These are phyloP conservation scores for Poliocrania exsul DNA, from an alignment of 2,797 vertebrate genomes.

Conservation along the genomic window DNA sequence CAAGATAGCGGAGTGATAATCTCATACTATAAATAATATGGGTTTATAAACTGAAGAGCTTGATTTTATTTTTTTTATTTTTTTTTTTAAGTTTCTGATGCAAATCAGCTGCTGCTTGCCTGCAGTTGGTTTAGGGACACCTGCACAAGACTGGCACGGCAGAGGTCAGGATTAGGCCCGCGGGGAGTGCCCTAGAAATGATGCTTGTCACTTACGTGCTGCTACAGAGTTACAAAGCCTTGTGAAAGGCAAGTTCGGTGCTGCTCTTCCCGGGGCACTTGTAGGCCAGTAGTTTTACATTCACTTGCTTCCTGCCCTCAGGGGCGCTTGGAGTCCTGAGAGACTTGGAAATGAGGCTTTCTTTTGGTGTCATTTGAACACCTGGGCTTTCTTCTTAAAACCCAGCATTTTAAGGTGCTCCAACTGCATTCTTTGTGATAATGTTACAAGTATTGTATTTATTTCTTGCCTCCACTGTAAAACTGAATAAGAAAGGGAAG, in stretches of 20 bases:
- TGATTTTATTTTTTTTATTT: neutral
- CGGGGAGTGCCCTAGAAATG: neutral
- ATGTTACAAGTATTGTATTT: neutral
- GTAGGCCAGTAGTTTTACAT: slow-evolving; percentile 52
- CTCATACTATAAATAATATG: neutral
- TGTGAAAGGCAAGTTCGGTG: neutral
- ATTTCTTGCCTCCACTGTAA: neutral
- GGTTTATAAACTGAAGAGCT: neutral
- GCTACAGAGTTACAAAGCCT: neutral
- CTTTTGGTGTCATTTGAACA: neutral
- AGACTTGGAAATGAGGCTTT: slow-evolving; percentile 5
- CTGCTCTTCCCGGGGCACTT: slow-evolving; percentile 22
- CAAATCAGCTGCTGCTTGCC: slow-evolving; percentile 19
- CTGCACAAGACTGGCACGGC: neutral
- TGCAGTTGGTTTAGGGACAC: slow-evolving; percentile 8
- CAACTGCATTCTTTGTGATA: neutral
- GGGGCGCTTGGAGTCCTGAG: neutral
- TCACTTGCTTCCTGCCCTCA: slow-evolving; percentile 25
- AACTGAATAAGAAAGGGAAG: neutral
- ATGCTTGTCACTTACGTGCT: neutral
- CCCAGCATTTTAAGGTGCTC: neutral
- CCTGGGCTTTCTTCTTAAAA: neutral
- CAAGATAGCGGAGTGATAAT: neutral
- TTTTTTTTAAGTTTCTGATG: neutral
- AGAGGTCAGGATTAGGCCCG: slow-evolving; percentile 16